Conservation (phyloP, 2,797 vertebrate species). For the Coregonus ussuriensis region DNA sequence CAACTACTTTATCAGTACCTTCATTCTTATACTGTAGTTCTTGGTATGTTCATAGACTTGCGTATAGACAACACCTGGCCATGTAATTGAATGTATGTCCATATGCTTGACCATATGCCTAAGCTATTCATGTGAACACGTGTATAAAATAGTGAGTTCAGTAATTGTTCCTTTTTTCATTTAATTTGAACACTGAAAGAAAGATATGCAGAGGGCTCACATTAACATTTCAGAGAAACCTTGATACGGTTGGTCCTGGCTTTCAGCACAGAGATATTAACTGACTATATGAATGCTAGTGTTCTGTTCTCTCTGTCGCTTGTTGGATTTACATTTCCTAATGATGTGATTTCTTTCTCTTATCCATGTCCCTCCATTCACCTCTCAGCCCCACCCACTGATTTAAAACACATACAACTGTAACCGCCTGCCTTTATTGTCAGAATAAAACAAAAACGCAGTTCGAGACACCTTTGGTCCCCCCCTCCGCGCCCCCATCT, state of each 20-base stretch:
- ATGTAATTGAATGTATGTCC: background rate
- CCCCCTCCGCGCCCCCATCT: conserved; percentile 68
- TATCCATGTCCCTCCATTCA: conserved; percentile 61
- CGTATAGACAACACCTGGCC: background rate
- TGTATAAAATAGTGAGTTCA: conserved; percentile 46
- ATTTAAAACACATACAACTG: conserved; percentile 75
- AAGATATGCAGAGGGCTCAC: conserved; percentile 66
- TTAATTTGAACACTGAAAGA: conserved; percentile 71
- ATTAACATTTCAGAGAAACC: conserved; percentile 71
- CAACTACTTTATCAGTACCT: conserved; percentile 33
- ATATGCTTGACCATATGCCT: background rate
- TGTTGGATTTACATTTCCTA: conserved; percentile 72
- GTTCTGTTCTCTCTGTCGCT: conserved; percentile 52
- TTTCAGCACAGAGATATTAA: conserved; percentile 64
- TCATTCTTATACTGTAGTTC: background rate
- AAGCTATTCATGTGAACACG: conserved; percentile 56
- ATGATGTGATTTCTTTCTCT: conserved; percentile 69
- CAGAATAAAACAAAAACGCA: conserved; percentile 64
- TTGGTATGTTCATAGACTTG: conserved; percentile 30
- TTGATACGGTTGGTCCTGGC: conserved; percentile 62
- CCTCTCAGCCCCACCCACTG: conserved; percentile 71
- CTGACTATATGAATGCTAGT: conserved; percentile 62
- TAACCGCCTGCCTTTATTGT: conserved; percentile 68
- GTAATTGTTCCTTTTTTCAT: conserved; percentile 71
- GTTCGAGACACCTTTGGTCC: conserved; percentile 74